Conservation (phyloP, 2,888 invertebrate species). For the Gari tellinella region DNA sequence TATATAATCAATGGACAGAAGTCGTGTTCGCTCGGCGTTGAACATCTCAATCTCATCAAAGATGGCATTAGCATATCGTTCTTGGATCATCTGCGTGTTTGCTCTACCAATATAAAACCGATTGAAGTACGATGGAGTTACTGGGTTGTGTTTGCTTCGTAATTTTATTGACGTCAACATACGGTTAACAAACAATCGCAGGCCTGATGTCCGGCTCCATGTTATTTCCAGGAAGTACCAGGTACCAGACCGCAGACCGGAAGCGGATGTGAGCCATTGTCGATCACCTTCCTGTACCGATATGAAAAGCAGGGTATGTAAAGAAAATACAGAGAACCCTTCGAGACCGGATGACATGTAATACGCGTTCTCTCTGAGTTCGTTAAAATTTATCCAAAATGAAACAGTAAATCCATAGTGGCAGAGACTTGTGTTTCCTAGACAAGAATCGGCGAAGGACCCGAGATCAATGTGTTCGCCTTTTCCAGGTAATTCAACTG, state of each 20-base stretch:
- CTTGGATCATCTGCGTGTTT: conserved; percentile 52
- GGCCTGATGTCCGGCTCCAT: conserved; percentile 70
- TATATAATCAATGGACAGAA: conserved; percentile 73
- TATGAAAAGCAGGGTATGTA: conserved; percentile 64
- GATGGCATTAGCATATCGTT: conserved; percentile 66
- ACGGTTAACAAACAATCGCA: conserved; percentile 76
- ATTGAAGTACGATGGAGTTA: conserved; percentile 20
- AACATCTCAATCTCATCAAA: conserved; percentile 81
- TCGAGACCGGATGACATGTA: conserved; percentile 70
- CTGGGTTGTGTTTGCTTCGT: conserved; percentile 42
- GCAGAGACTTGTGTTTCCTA: conserved; percentile 77
- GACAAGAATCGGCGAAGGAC: conserved; percentile 72
- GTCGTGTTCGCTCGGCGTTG: conserved; percentile 75
- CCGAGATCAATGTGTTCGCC: conserved; percentile 77
- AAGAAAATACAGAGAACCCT: conserved; percentile 74
- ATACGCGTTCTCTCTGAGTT: conserved; percentile 63
- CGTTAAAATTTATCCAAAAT: conserved; percentile 77
- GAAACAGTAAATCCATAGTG: conserved; percentile 77
- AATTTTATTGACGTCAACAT: conserved; percentile 60
- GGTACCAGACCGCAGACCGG: conserved; percentile 58
- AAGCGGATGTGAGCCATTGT: conserved; percentile 58
- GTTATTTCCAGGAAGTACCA: conserved; percentile 83
- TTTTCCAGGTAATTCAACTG: conserved; percentile 67
- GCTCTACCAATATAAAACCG: conserved; percentile 77
- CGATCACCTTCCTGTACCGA: conserved; percentile 69